A percentile compares a stretch with the other conserved stretches of the same genome.
Evolutionary conservation across 2,888 invertebrate species (phyloP).

Genomic region (Aphidoletes aphidimyza): DNA sequence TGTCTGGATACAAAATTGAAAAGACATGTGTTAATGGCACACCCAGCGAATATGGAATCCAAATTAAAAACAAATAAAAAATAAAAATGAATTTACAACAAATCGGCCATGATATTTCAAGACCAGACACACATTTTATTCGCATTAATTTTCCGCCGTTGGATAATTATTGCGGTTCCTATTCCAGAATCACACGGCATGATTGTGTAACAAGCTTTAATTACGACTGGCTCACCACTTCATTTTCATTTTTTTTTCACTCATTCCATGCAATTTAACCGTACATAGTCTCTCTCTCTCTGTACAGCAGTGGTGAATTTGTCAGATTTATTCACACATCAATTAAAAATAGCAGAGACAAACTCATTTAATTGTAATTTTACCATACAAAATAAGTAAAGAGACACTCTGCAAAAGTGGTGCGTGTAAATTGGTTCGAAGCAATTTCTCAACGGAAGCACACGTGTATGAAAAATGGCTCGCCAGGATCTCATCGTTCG

Average conservation of each 20-base stretch:
- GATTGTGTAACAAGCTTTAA: background rate
- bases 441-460: too few species aligned
- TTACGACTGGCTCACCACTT: too few species aligned
- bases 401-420: background rate
- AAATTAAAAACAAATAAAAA: background rate
- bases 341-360: background rate
- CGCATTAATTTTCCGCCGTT: background rate
- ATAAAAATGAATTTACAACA: background rate
- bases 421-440: background rate
- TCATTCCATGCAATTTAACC: too few species aligned
- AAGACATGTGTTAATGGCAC: background rate
- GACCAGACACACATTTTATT: background rate
- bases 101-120: background rate
- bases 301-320: background rate
- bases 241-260: slow-evolving; percentile 40
- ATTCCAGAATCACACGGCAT: background rate
- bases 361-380: background rate
- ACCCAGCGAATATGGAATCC: background rate
- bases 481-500: too few species aligned
- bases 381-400: too few species aligned
- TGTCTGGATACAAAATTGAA: too few species aligned
- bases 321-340: background rate
- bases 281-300: too few species aligned
- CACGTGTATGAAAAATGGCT: too few species aligned
- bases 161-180: background rate